Evolutionary conservation across 1,140 invertebrate genomes (phyloP).

Genomic region (Sycophaga agraensis): DNA sequence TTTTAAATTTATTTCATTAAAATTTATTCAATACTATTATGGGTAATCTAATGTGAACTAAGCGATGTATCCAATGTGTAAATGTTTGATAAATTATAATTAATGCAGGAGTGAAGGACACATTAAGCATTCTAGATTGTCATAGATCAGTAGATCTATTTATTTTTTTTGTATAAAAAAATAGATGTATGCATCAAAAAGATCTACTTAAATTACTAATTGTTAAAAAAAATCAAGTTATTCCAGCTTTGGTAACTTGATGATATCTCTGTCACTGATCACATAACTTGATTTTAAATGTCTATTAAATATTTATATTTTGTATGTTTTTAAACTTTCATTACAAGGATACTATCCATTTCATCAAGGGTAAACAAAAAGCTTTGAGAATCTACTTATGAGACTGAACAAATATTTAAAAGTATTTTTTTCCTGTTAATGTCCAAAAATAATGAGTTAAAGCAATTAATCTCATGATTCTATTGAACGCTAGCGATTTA

Average conservation of each 20-base stretch:
- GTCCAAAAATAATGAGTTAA: too few relatives aligned
- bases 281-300: not conserved
- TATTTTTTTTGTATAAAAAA: constrained; percentile 30
- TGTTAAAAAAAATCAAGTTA: constrained; percentile 35
- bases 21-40: constrained; percentile 4
- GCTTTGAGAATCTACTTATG: constrained; percentile 12
- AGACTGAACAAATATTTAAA: constrained; percentile 23
- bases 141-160: constrained; percentile 41
- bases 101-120: constrained; percentile 45
- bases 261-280: not conserved
- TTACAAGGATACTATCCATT: constrained; percentile 2
- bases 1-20: not conserved
- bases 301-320: not conserved
- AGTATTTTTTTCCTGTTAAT: too few relatives aligned
- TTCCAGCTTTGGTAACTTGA: constrained; percentile 22
- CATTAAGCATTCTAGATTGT: constrained; percentile 49
- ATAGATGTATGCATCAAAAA: constrained; percentile 23
- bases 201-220: constrained; percentile 16
- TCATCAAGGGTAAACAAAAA: constrained; percentile 2
- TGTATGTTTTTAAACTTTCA: constrained; percentile 11
- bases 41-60: not conserved
- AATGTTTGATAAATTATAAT: constrained; percentile 40
- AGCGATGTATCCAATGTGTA: constrained; percentile 23
- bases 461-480: too few relatives aligned
- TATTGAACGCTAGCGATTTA: too few relatives aligned